Evolutionary conservation across 1,140 invertebrate species (phyloP).

Genomic region (Protaetia brevitarsis): DNA sequence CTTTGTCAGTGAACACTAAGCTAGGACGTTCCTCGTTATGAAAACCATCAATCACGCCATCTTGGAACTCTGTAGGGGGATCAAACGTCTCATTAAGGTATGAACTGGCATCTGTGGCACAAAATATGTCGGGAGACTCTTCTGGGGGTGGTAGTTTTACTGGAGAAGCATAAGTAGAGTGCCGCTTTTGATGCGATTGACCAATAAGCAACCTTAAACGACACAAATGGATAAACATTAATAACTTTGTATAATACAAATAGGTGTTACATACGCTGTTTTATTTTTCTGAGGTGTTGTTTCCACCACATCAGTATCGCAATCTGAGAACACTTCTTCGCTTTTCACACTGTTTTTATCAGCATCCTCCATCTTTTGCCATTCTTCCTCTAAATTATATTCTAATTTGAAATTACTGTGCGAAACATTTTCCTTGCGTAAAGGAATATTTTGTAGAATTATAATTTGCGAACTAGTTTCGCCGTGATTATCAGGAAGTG

Average conservation of each 20-base stretch:
- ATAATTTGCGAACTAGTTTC: neutral
- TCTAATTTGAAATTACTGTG: conserved; percentile 19
- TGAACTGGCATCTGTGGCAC: neutral
- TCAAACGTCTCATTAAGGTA: conserved; percentile 24
- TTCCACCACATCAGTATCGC: conserved; percentile 39
- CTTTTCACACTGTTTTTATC: conserved; percentile 5
- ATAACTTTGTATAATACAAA: neutral
- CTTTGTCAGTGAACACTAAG: neutral
- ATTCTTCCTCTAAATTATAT: conserved; percentile 12
- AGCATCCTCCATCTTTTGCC: conserved; percentile 4
- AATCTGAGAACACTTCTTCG: conserved; percentile 35
- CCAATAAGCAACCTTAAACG: neutral
- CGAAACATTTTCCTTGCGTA: conserved; percentile 17
- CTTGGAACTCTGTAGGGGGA: conserved; percentile 31
- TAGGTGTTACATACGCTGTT: neutral
- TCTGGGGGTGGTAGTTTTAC: neutral
- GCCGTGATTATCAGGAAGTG: neutral
- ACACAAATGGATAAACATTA: too few species aligned
- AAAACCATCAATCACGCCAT: neutral
- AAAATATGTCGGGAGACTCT: neutral
- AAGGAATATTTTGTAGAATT: conserved; percentile 33
- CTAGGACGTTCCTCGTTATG: neutral
- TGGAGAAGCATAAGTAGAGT: neutral
- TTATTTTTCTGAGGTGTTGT: conserved; percentile 38
- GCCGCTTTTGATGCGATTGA: conserved; percentile 2